Evolutionary conservation across 1,140 invertebrate genomes (phyloP).

Genomic region (Episyrphus balteatus): DNA sequence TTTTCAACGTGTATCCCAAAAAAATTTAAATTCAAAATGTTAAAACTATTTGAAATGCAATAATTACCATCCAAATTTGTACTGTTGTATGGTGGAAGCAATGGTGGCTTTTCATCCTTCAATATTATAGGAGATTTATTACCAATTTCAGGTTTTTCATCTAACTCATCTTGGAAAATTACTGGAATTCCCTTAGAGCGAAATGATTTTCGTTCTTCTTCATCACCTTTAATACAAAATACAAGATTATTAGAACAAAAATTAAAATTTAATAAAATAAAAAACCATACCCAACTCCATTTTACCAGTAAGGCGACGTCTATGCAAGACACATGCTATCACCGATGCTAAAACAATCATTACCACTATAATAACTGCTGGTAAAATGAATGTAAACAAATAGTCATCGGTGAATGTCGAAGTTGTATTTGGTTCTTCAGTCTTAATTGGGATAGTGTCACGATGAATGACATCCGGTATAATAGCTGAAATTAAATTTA

Average conservation of each 20-base stretch:
- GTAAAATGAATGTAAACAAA: slow-evolving; percentile 74
- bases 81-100: slow-evolving; percentile 49
- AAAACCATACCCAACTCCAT: slow-evolving; percentile 52
- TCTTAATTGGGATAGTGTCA: slow-evolving; percentile 22
- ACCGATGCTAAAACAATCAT: slow-evolving; percentile 80
- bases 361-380: slow-evolving; percentile 75
- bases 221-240: slow-evolving; percentile 42
- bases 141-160: slow-evolving; percentile 75
- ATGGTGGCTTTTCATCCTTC: slow-evolving; percentile 83
- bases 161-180: slow-evolving; percentile 88
- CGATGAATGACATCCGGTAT: slow-evolving; percentile 20
- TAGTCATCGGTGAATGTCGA: slow-evolving; percentile 58
- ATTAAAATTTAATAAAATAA: neutral
- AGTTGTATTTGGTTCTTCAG: slow-evolving; percentile 41
- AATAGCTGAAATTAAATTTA: slow-evolving; percentile 9
- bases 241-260: neutral
- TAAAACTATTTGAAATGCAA: neutral
- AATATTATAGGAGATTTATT: slow-evolving; percentile 86
- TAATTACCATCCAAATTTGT: slow-evolving; percentile 30
- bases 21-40: too few species aligned
- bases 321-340: slow-evolving; percentile 80
- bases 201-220: slow-evolving; percentile 70
- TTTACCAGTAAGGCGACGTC: slow-evolving; percentile 68
- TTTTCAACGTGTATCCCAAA: too few species aligned
- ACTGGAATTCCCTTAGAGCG: slow-evolving; percentile 86